These are phyloP conservation scores for Numenius arquata DNA, from an alignment of 2,113 vertebrate genomes.

Conservation along the genomic window DNA sequence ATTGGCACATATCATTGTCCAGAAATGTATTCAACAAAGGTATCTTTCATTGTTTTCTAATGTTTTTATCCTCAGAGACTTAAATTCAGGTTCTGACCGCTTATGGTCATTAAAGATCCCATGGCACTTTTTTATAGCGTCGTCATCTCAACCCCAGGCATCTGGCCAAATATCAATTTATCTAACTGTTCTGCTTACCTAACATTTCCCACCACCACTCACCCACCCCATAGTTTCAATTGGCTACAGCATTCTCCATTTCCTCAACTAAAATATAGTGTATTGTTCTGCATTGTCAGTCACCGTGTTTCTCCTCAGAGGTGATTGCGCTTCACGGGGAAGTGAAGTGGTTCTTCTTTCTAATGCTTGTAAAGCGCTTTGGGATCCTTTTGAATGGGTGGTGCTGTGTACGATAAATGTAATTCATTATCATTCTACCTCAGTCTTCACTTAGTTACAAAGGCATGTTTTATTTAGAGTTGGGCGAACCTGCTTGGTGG, in stretches of 20 bases:
- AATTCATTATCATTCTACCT: background rate
- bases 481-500: conserved; percentile 50
- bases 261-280: conserved; percentile 35
- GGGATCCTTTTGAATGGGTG: conserved; percentile 61
- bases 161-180: conserved; percentile 45
- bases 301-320: conserved; percentile 48
- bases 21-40: conserved; percentile 78
- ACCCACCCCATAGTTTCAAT: conserved; percentile 66
- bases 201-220: conserved; percentile 58
- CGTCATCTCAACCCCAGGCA: conserved; percentile 32
- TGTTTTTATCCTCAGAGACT: conserved; percentile 62
- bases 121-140: conserved; percentile 61
- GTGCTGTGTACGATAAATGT: background rate
- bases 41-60: conserved; percentile 74
- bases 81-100: conserved; percentile 41
- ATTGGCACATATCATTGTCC: conserved; percentile 78
- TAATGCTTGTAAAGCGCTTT: conserved; percentile 66
- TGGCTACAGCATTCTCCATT: conserved; percentile 70
- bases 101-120: conserved; percentile 63
- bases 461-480: conserved; percentile 60
- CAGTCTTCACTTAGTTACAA: background rate
- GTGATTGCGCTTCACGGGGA: conserved; percentile 47
- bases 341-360: conserved; percentile 60
- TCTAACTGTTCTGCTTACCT: conserved; percentile 46
- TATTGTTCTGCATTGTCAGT: conserved; percentile 53